A percentile compares a stretch with the other conserved stretches of the same genome.
phyloP scores from a whole-genome alignment of 2,888 invertebrate species.

The Spodoptera picta region DNA sequence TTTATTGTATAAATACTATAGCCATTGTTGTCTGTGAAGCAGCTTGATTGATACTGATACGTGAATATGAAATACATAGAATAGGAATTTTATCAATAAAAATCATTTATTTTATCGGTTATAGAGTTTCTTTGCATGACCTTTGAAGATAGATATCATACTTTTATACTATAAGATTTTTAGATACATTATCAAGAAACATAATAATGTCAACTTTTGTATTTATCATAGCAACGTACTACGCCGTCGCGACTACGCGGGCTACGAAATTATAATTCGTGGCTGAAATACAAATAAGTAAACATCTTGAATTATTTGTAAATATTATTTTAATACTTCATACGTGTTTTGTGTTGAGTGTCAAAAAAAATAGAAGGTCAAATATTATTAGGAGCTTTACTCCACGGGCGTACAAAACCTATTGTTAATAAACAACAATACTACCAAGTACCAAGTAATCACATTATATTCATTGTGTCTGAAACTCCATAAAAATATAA shows the following conservation, averaged over 20 bases:
- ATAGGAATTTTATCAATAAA: not conserved
- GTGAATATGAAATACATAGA: constrained; percentile 4
- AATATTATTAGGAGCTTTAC: constrained; percentile 1
- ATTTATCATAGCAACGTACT: constrained; percentile 3
- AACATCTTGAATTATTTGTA: too few relatives aligned
- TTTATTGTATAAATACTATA: not conserved
- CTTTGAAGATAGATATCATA: too few relatives aligned
- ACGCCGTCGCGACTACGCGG: constrained; percentile 11
- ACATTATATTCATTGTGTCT: constrained; percentile 8
- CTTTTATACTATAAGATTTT: too few relatives aligned
- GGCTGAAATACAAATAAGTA: not conserved
- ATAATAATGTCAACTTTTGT: too few relatives aligned
- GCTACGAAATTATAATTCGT: not conserved
- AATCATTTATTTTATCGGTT: too few relatives aligned
- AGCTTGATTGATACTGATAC: constrained; percentile 11
- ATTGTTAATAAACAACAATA: constrained; percentile 11
- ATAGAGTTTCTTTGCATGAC: too few relatives aligned
- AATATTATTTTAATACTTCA: too few relatives aligned
- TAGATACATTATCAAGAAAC: too few relatives aligned
- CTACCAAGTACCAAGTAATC: constrained; percentile 10
- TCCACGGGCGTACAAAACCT: constrained; percentile 13
- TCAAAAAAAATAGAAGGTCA: not conserved
- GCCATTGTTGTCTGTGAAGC: constrained; percentile 3
- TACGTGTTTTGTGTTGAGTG: too few relatives aligned
- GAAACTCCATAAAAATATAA: not conserved